Base-by-base conservation (phyloP, 2,797 vertebrate genomes). In the Halcyon badia region DNA sequence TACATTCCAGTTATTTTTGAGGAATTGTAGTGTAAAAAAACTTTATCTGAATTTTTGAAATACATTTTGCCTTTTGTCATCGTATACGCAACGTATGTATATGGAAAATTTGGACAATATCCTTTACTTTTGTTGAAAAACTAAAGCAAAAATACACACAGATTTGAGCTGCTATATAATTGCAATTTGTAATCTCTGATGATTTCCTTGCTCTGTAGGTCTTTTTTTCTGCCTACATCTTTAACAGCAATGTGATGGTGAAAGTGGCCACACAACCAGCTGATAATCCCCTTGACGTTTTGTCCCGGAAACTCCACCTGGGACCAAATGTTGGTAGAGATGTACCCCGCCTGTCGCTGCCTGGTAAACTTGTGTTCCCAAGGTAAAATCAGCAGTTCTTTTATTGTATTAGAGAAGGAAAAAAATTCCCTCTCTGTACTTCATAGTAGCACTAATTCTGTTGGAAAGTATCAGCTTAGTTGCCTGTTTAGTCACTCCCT, bases 161-260 rank as follows among this genome's bases (percentile, higher is more conserved):
- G 46, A 62, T 70, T 77, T 28, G 52, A 77, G 49, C 24, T 33
- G 58, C 79, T 33, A 0, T 75, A 2, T 39, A 35, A 49, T 14
- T 75, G 70, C 52, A 71, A 13, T 83, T 51, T 26, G 28, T 91
- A 28, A 69, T 58, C 82, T 56, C 14, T 24, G 10, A 35, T 8
- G 8, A 22, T 64, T 87, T 37, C 44, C 71, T 64, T 61, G 57
- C 41, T 73, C 60, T 4, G 3, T 49, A 99, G 99, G 99, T 99
- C 49, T 99, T 99, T 97, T 99, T 99, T 98, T 99, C 99, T 69
- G 99, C 99, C 89, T 99, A 99, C 98, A 99, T 99, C 98, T 99
- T 99, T 96, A 99, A 99, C 92, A 99, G 99, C 97, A 99, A 99
- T 13, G 99, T 99, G 96, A 99, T 99, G 99, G 99, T 99, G 95